phyloP scores from a whole-genome alignment of 2,888 invertebrate genomes.

The Drosophila neotestacea region DNA sequence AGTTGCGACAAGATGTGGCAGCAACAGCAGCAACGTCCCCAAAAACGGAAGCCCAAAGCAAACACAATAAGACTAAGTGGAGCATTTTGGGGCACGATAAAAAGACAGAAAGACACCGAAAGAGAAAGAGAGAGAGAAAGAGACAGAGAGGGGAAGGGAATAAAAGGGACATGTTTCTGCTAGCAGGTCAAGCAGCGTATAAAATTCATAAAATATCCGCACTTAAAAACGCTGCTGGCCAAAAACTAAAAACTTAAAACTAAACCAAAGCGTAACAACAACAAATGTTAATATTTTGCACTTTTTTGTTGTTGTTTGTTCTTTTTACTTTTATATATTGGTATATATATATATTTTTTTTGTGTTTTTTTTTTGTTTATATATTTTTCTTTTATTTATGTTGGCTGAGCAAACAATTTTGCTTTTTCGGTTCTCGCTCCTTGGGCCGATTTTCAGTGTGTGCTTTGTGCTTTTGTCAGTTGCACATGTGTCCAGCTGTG shows the following conservation, averaged over 20 bases:
- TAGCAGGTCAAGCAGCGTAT: constrained; percentile 74
- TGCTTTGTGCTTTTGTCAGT: constrained; percentile 68
- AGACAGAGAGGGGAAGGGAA: not conserved
- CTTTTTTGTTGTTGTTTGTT: constrained; percentile 1
- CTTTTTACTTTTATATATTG: constrained; percentile 6
- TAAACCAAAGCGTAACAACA: constrained; percentile 36
- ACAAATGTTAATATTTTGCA: constrained; percentile 24
- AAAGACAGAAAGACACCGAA: constrained; percentile 18
- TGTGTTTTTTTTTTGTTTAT: constrained; percentile 11
- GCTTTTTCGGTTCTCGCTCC: constrained; percentile 7
- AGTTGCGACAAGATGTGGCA: constrained; percentile 60
- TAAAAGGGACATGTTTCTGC: constrained; percentile 36
- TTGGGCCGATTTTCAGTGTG: constrained; percentile 48
- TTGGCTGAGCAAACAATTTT: constrained; percentile 42
- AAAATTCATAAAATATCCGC: constrained; percentile 81
- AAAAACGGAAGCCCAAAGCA: constrained; percentile 64
- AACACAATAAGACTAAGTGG: constrained; percentile 70
- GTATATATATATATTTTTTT: constrained; percentile 7
- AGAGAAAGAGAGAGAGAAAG: not conserved
- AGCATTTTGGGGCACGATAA: constrained; percentile 43
- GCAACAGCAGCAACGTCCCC: constrained; percentile 16
- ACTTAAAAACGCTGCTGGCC: constrained; percentile 67
- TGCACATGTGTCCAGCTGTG: constrained; percentile 66
- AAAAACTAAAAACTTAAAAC: constrained; percentile 57
- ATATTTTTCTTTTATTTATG: constrained; percentile 27